phyloP scores from a whole-genome alignment of 2,888 invertebrate species.

The Ephialtes manifestator region DNA sequence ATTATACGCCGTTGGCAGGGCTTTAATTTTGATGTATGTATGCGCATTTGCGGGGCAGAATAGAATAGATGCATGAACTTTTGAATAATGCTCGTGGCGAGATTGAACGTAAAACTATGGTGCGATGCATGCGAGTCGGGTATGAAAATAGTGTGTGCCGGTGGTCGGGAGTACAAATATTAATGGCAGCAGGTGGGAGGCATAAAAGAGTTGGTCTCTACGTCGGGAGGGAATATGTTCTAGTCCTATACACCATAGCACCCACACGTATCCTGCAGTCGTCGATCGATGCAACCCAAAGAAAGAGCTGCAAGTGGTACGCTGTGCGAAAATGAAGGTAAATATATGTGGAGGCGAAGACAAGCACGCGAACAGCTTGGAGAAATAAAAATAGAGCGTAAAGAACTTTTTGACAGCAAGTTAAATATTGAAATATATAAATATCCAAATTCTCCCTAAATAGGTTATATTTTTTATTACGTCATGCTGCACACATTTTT shows the following conservation, averaged over 20 bases:
- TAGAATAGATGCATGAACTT: conserved; percentile 64
- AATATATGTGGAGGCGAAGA: conserved; percentile 1
- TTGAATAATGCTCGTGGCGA: conserved; percentile 59
- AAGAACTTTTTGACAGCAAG: conserved; percentile 3
- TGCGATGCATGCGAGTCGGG: conserved; percentile 36
- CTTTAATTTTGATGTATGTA: conserved; percentile 36
- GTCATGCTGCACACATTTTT: too few relatives aligned
- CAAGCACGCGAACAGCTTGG: conserved; percentile 8
- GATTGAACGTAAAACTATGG: conserved; percentile 60
- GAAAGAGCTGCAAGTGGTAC: conserved; percentile 18
- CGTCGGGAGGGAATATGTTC: conserved; percentile 50
- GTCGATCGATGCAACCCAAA: conserved; percentile 47
- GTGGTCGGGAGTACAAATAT: conserved; percentile 57
- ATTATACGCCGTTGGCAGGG: conserved; percentile 18
- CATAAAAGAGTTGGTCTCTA: conserved; percentile 58
- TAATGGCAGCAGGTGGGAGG: conserved; percentile 66
- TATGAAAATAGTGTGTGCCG: conserved; percentile 34
- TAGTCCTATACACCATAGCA: conserved; percentile 23
- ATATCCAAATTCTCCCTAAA: too few relatives aligned
- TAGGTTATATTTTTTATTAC: too few relatives aligned
- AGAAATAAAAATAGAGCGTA: conserved; percentile 4
- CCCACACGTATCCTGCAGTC: conserved; percentile 20
- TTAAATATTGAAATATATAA: conserved; percentile 26
- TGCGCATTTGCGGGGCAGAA: background rate
- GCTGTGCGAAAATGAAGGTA: conserved; percentile 24